Percentiles rank a stretch among this genome's conserved stretches.
phyloP scores from a whole-genome alignment of 2,888 invertebrate species.

The Oxyteleia sp. region DNA sequence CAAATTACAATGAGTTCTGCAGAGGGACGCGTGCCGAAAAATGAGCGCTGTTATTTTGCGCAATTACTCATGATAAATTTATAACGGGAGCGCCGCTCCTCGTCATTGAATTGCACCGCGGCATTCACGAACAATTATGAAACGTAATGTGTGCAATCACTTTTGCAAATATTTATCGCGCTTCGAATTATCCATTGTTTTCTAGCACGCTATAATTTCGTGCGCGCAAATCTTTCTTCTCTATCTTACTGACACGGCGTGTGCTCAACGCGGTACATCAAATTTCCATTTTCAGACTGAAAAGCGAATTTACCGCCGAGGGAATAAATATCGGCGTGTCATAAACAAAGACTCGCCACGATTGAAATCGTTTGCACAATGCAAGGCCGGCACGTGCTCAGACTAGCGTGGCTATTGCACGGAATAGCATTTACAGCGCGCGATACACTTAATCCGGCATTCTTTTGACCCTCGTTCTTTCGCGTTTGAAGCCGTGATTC shows the following conservation, averaged over 20 bases:
- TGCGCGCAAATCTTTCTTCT: slow-evolving; percentile 24
- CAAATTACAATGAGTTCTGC: slow-evolving; percentile 34
- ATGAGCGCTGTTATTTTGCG: slow-evolving; percentile 49
- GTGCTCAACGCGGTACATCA: slow-evolving; percentile 33
- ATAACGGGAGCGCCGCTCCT: slow-evolving; percentile 15
- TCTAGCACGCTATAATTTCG: slow-evolving; percentile 39
- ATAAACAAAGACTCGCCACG: slow-evolving; percentile 61
- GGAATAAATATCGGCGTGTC: slow-evolving; percentile 63
- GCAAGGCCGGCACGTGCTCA: slow-evolving; percentile 46
- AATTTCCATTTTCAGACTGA: slow-evolving; percentile 53
- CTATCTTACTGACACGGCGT: slow-evolving; percentile 40
- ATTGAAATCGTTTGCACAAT: slow-evolving; percentile 60
- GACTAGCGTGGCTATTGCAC: slow-evolving; percentile 37
- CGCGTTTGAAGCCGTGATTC: background rate
- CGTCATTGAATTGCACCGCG: slow-evolving; percentile 23
- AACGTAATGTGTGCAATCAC: slow-evolving; percentile 50
- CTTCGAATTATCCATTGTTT: slow-evolving; percentile 53
- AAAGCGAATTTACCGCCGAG: slow-evolving; percentile 45
- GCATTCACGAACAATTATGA: slow-evolving; percentile 63
- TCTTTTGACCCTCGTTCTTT: slow-evolving; percentile 8
- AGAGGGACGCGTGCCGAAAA: slow-evolving; percentile 23
- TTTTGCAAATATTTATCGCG: slow-evolving; percentile 65
- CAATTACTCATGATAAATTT: slow-evolving; percentile 55
- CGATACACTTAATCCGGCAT: slow-evolving; percentile 35
- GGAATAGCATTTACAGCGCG: slow-evolving; percentile 21